A percentile compares a stretch with the other conserved stretches of the same genome.
phyloP scores from a whole-genome alignment of 2,797 vertebrate genomes.

The Melanotaenia maccullochi region DNA sequence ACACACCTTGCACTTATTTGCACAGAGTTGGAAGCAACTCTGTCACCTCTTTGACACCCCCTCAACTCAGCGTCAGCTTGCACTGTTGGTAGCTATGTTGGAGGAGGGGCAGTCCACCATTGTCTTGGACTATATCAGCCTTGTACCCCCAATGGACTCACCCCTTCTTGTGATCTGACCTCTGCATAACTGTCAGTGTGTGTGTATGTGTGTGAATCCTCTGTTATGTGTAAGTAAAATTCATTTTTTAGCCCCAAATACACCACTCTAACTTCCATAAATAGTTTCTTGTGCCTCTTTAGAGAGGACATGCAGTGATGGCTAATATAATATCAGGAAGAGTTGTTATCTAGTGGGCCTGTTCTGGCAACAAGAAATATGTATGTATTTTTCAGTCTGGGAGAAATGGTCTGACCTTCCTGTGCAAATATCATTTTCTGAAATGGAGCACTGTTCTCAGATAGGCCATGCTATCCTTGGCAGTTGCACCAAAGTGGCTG shows the following conservation, averaged over 20 bases:
- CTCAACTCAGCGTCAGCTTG: constrained; percentile 39
- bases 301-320: neutral
- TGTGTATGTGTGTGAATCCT: constrained; percentile 16
- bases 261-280: neutral
- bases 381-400: constrained; percentile 17
- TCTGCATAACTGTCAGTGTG: constrained; percentile 22
- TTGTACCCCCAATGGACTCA: constrained; percentile 21
- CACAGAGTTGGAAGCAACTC: neutral
- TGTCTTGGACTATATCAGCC: constrained; percentile 59
- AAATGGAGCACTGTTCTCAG: constrained; percentile 37
- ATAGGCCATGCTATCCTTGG: constrained; percentile 54
- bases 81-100: constrained; percentile 40
- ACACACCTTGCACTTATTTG: constrained; percentile 31
- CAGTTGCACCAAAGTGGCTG: constrained; percentile 66
- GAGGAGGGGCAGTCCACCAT: constrained; percentile 65
- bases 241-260: neutral
- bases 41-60: neutral
- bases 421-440: constrained; percentile 54
- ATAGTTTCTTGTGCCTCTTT: neutral
- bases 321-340: constrained; percentile 4
- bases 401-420: constrained; percentile 45
- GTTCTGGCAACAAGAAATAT: constrained; percentile 17
- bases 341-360: neutral
- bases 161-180: constrained; percentile 40
- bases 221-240: neutral